phyloP scores from a whole-genome alignment of 2,888 invertebrate genomes.

The Callyntrura sp. region DNA sequence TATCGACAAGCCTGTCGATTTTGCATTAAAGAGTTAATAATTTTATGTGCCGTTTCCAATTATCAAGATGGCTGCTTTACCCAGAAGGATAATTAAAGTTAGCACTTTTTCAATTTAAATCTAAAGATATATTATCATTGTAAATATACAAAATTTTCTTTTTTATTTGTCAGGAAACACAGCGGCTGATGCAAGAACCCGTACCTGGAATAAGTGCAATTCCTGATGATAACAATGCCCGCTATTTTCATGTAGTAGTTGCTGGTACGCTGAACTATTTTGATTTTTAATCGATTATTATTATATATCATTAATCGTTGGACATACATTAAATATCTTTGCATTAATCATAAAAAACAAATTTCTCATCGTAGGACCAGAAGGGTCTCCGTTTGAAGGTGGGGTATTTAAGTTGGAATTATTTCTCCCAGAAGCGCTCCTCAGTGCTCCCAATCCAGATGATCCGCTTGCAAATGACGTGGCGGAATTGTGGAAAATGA shows the following conservation, averaged over 20 bases:
- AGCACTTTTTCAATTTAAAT: no score
- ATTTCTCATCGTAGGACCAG: no score
- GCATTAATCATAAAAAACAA: no score
- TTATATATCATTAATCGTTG: no score
- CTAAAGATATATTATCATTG: no score
- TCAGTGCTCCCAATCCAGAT: slow-evolving; percentile 99
- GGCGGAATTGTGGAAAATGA: slow-evolving; percentile 99
- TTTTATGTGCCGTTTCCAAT: no score
- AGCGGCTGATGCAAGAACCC: slow-evolving; percentile 87
- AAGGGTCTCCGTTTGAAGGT: slow-evolving; percentile 99
- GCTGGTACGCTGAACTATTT: slow-evolving; percentile 81
- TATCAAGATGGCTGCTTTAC: slow-evolving; percentile 81
- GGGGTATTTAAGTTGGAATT: slow-evolving; percentile 99
- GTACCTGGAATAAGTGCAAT: slow-evolving; percentile 88
- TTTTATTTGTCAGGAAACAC: no score
- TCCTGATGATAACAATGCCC: slow-evolving; percentile 88
- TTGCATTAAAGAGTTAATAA: no score
- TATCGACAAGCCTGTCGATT: no score
- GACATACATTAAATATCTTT: no score
- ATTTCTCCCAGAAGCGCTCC: slow-evolving; percentile 98
- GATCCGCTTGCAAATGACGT: slow-evolving; percentile 99
- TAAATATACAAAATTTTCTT: no score
- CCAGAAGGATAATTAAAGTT: slow-evolving; percentile 83
- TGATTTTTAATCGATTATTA: no score
- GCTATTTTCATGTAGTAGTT: slow-evolving; percentile 89